Base-by-base conservation (phyloP, 1,140 invertebrate species). In the Drosophila littoralis region DNA sequence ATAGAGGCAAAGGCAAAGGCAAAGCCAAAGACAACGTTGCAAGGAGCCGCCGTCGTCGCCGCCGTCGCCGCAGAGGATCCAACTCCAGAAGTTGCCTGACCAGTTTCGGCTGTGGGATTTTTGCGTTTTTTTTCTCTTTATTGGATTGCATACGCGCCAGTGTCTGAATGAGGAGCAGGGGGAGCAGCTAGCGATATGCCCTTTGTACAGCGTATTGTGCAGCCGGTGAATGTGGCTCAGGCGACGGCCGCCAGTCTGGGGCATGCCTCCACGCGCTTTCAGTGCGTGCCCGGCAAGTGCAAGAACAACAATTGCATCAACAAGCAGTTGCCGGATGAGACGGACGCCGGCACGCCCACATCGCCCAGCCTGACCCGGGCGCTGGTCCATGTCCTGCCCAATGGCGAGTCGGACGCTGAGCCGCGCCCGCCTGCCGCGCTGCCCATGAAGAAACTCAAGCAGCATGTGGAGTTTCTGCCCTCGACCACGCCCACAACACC, bases 161-260 rank as follows among this genome's bases (percentile, higher is more conserved):
- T 52, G 40, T 52, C 63, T 46, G 45, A 42, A 75, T 75, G 72
- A 61, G 58, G 38, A 63, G 35, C 13, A 1, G 42, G 33, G 9
- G 13, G 6, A 72, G 40, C 55, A 67, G 78, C 54, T 63, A 82
- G 72, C 65, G 52, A 90, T 91, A 96, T 96, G 96, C 96, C 96
- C 86, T 96, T 96, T 93, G 94, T 96, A 79, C 94, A 95, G 85
- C 94, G 95, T 64, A 93, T 94, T 54, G 94, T 96, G 79, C 94
- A 95, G 81, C 96, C 96, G 43, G 94, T 94, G 79, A 94, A 93
- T 93, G 92, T 96, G 83, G 95, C 95, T 74, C 93, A 95, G 94
- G 94, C 74, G 93, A 93, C 92, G 92, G 95, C 82, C 57, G 81
- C 75, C 71, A 93, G 81, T 93, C 94, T 67, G 93, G 92, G 83